A percentile compares a stretch with the other conserved stretches of the same genome.
phyloP scores from a whole-genome alignment of 2,797 vertebrate genomes.

The Potorous gilbertii region DNA sequence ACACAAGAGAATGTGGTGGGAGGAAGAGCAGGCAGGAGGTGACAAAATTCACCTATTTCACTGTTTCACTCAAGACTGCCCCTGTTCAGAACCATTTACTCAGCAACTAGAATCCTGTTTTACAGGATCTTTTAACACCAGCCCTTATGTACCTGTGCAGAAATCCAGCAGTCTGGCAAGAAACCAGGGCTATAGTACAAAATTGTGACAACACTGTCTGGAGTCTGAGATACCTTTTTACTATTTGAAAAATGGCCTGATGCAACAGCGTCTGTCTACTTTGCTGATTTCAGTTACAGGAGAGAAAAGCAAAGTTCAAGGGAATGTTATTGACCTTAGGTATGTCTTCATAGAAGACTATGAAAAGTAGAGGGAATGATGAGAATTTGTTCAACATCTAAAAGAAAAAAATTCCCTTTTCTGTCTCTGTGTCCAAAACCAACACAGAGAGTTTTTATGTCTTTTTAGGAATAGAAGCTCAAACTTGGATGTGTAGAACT shows the following conservation, averaged over 20 bases:
- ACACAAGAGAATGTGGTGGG: neutral
- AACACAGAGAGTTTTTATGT: neutral
- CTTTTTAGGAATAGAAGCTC: neutral
- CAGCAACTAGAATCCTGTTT: accelerated
- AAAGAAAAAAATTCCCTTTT: neutral
- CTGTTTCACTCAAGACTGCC: neutral
- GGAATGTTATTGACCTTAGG: neutral
- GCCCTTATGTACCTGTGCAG: neutral
- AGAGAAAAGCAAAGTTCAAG: constrained; percentile 19
- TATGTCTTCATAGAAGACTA: neutral
- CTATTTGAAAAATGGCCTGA: accelerated
- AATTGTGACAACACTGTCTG: neutral
- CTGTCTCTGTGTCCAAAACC: neutral
- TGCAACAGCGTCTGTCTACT: neutral
- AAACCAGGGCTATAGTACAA: neutral
- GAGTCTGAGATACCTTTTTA: neutral
- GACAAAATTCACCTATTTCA: neutral
- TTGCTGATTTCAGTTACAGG: neutral
- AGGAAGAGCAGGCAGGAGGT: neutral
- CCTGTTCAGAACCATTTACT: neutral
- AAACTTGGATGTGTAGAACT: neutral
- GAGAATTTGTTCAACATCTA: neutral
- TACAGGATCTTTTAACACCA: neutral
- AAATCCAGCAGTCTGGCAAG: neutral
- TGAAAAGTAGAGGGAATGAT: constrained; percentile 12